Conservation (phyloP, 2,113 vertebrate genomes). For the Nannospalax galili region DNA sequence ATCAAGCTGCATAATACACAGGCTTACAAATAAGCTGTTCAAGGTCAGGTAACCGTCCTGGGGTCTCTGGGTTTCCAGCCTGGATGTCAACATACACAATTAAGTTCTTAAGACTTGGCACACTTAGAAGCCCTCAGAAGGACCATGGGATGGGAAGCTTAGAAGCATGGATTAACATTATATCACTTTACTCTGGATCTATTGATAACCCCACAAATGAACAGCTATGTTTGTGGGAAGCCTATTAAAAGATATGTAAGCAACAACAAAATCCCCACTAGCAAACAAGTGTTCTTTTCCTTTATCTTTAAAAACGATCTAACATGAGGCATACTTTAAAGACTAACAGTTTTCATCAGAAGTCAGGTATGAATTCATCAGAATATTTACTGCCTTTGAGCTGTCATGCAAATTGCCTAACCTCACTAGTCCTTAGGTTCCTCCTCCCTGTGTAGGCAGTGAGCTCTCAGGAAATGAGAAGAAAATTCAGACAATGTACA, state of each 20-base stretch:
- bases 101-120: not conserved
- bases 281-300: not conserved
- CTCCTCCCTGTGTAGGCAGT: too few species aligned
- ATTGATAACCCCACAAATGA: not conserved
- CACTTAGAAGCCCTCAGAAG: not conserved
- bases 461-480: not conserved
- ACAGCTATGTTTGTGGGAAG: not conserved
- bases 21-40: not conserved
- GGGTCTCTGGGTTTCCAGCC: not conserved
- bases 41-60: not conserved
- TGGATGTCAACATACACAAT: not conserved
- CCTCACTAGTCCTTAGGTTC: not conserved
- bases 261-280: not conserved
- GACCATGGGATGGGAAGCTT: not conserved
- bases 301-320: not conserved
- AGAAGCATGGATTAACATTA: not conserved
- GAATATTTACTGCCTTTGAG: not conserved
- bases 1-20: not conserved
- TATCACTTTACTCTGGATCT: not conserved
- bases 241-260: not conserved
- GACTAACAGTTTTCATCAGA: not conserved
- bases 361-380: not conserved
- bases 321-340: not conserved
- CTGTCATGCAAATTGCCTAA: not conserved
- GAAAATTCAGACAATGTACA: not conserved